Evolutionary conservation across 2,888 invertebrate species (phyloP).

Genomic region (Caenorhabditis zanzibari): DNA sequence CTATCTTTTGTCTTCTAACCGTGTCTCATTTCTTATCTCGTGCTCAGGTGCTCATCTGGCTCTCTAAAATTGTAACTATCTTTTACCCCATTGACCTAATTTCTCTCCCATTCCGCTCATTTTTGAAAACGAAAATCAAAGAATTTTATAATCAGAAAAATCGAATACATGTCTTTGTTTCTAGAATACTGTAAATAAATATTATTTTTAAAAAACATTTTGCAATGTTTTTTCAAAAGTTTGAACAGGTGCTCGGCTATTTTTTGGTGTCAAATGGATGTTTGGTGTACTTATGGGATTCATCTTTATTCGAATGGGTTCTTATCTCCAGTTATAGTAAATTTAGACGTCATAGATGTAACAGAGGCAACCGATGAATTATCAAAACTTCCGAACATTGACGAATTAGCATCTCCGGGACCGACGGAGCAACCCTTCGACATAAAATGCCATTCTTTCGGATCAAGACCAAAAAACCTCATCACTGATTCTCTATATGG

Average conservation of each 20-base stretch:
- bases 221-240: neutral
- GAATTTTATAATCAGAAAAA: neutral
- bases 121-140: constrained; percentile 9
- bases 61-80: constrained; percentile 10
- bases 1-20: neutral
- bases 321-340: constrained; percentile 20
- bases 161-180: constrained; percentile 6
- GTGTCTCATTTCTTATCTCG: constrained; percentile 2
- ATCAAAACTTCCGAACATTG: constrained; percentile 53
- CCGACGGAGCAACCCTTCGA: constrained; percentile 40
- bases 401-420: constrained; percentile 26
- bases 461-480: constrained; percentile 33
- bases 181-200: constrained; percentile 23
- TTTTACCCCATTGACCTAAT: constrained; percentile 8
- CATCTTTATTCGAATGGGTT: constrained; percentile 40
- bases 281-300: too few relatives aligned
- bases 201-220: neutral
- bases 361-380: constrained; percentile 38
- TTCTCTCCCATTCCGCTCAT: constrained; percentile 49
- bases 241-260: constrained; percentile 26
- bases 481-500: constrained; percentile 45
- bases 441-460: constrained; percentile 44
- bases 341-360: constrained; percentile 35
- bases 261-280: too few relatives aligned
- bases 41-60: constrained; percentile 53